Evolutionary conservation across 2,888 invertebrate genomes (phyloP).

Genomic region (Microplitis deprimator): DNA sequence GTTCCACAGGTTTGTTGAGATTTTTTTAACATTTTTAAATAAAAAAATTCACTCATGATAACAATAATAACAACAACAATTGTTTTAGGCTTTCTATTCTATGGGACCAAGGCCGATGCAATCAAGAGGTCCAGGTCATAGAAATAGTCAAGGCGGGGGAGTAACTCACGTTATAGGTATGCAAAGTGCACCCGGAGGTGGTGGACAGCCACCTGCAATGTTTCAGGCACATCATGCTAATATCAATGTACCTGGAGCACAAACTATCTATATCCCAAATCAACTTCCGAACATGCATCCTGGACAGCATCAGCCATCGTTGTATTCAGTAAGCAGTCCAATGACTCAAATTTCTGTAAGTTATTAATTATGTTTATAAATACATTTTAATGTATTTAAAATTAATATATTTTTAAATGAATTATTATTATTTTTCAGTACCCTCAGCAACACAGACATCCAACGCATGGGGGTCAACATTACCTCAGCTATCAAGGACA

Average conservation of each 20-base stretch:
- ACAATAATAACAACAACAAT: slow-evolving; percentile 6
- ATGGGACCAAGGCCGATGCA: slow-evolving; percentile 62
- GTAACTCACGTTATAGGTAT: slow-evolving; percentile 62
- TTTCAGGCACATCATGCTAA: slow-evolving; percentile 57
- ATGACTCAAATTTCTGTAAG: slow-evolving; percentile 60
- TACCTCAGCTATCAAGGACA: slow-evolving; percentile 58
- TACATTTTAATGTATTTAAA: not conserved
- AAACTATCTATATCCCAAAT: slow-evolving; percentile 58
- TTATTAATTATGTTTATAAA: not conserved
- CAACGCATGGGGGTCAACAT: slow-evolving; percentile 61
- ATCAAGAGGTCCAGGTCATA: slow-evolving; percentile 61
- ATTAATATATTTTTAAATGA: not conserved
- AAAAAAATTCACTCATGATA: slow-evolving; percentile 7
- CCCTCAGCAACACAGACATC: slow-evolving; percentile 62
- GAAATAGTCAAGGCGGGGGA: slow-evolving; percentile 61
- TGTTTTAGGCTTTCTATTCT: slow-evolving; percentile 57
- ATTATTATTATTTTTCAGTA: slow-evolving; percentile 55
- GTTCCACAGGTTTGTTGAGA: slow-evolving; percentile 57
- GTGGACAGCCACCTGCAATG: slow-evolving; percentile 62
- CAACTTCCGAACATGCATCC: slow-evolving; percentile 62
- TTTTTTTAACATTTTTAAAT: not conserved
- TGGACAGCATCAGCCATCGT: slow-evolving; percentile 57
- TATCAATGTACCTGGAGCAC: slow-evolving; percentile 57
- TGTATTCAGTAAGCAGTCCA: slow-evolving; percentile 60
- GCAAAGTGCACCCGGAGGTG: slow-evolving; percentile 59